Percentiles rank a stretch among this genome's conserved stretches.
Conservation (phyloP, 1,140 invertebrate species). For the Euwallacea fornicatus region DNA sequence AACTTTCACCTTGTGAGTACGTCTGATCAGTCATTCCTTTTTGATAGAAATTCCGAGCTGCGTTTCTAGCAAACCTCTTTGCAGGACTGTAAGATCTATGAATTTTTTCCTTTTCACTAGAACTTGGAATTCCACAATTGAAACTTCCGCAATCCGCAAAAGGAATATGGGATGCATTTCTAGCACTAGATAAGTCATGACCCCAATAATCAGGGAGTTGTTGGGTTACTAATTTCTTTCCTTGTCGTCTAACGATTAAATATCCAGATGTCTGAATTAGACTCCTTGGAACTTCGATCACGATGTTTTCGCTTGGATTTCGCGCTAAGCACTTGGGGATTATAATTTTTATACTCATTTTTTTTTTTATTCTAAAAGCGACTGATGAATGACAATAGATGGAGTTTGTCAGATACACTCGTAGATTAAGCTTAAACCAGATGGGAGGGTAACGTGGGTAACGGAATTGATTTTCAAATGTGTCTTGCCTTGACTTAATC, state of each 20-base stretch:
- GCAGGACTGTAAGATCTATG: too few relatives aligned
- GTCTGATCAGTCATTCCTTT: too few relatives aligned
- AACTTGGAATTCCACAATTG: too few relatives aligned
- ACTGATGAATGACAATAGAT: not conserved
- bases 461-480: slow-evolving; percentile 15
- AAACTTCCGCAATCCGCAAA: too few relatives aligned
- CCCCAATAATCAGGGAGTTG: slow-evolving; percentile 21
- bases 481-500: not conserved
- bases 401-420: not conserved
- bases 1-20: too few relatives aligned
- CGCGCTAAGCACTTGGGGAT: slow-evolving; percentile 15
- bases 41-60: too few relatives aligned
- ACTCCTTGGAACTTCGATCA: slow-evolving; percentile 12
- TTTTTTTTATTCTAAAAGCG: slow-evolving; percentile 4
- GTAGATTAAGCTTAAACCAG: not conserved
- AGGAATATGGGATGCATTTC: too few relatives aligned
- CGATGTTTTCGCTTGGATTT: slow-evolving; percentile 6
- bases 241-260: slow-evolving; percentile 17
- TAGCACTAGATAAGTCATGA: too few relatives aligned
- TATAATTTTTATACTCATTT: slow-evolving; percentile 27
- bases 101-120: too few relatives aligned
- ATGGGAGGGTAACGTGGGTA: slow-evolving; percentile 6
- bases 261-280: slow-evolving; percentile 8
- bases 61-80: too few relatives aligned
- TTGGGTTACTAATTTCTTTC: slow-evolving; percentile 13